Base-by-base conservation (phyloP, 2,888 invertebrate species). In the Eilema griseolum region DNA sequence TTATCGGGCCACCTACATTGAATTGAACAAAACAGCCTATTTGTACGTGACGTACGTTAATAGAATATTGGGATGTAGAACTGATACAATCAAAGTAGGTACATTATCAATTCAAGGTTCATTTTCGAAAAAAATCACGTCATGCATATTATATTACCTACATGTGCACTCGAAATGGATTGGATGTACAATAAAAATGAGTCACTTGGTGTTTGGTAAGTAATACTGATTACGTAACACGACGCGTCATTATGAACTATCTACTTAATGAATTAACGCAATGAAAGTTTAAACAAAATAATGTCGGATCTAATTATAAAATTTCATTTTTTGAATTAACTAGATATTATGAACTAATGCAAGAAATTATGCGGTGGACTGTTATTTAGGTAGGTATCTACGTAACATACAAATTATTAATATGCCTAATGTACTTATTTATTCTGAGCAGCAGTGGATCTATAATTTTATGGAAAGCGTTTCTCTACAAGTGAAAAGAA, bases 11-110 rank as follows among this genome's bases (percentile, higher is more conserved):
- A 23, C 37, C 14, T 64, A 66, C 61, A 26, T 61, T 14, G 62
- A 71, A 69, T 79, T 71, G 63, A 66, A 69, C 74, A 79, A 79
- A 71, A 66, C 59, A 11, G 28, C 70, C 1, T 46, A 46, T 46
- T 56, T 33, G 23, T 37, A 67, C 63, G 73, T 73, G 71, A 79
- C 61, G n/a, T n/a, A 69, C 67, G 73, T 26, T 28, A 62, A 20
- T 66, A 20, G 23, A 66, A 70, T 66, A 31, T 31, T 28, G 23
- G 10, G 46, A 60, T 61, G 46, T 46, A 16, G 23, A 12, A 28
- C 46, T 61, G 31, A 7, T 61, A 31, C 24, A 61, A 61, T 67
- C 23, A 64, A 46, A 66, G 31, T n/a, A n/a, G n/a, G n/a, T 61
- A 46, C 52, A 52, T 52, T 52, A 61, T 14, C 61, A n/a, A 61